Conservation (phyloP, 2,797 vertebrate species). For the Manis javanica region DNA sequence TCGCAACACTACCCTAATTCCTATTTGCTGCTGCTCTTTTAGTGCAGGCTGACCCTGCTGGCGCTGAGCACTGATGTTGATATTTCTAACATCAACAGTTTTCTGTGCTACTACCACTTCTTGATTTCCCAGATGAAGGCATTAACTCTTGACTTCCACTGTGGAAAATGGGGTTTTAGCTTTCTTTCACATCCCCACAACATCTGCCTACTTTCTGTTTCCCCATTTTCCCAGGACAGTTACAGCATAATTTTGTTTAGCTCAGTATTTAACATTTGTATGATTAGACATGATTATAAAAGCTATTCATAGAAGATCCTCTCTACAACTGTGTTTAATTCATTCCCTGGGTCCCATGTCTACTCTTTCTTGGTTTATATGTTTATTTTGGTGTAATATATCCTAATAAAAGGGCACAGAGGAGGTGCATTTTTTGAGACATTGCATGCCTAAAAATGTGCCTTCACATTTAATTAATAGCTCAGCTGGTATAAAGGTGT, state of each 20-base stretch:
- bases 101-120: background rate
- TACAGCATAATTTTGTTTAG: background rate
- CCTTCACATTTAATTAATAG: background rate
- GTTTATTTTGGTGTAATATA: background rate
- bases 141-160: background rate
- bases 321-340: background rate
- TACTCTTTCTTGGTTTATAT: background rate
- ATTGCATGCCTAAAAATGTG: background rate
- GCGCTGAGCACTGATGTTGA: background rate
- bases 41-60: background rate
- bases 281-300: background rate
- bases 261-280: background rate
- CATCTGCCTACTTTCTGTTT: background rate
- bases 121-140: background rate
- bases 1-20: background rate
- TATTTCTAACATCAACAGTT: background rate
- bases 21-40: background rate
- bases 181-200: background rate
- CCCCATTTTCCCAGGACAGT: background rate
- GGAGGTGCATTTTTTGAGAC: background rate
- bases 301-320: background rate
- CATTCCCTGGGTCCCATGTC: background rate
- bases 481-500: background rate
- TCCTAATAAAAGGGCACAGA: background rate
- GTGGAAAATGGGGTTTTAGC: background rate